Evolutionary conservation across 2,113 vertebrate genomes (phyloP), one percentile per base, ranked within the genome.

Genomic region (Calypte anna): DNA sequence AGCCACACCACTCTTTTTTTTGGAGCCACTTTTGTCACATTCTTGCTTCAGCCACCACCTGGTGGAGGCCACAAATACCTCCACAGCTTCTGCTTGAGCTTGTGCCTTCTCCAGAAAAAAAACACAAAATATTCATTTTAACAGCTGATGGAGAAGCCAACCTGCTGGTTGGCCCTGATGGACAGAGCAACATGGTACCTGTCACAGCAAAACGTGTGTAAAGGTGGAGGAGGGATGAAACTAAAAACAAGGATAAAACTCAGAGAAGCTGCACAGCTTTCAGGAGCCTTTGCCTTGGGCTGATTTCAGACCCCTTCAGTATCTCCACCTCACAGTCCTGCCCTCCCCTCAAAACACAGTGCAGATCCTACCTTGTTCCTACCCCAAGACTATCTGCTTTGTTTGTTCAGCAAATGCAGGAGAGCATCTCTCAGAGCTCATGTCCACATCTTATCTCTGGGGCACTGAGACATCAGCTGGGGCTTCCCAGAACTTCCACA

Each of bases 301-400:
- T 46, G 36, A 22, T 36, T 81, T 30, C 64, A 82, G 18, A 30
- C 14, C 5, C 43, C 6, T 43, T 40, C 54, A 46, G 24, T 24
- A 44, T 5, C 46, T 50, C 55, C 14, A 6, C 13, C 4, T 5
- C 30, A 19, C 11, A 4, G 18, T 25, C 28, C 3, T 40, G 38
- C 38, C 38, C 18, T 18, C 40, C 11, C 5, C 4, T 40, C 24
- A 20, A 53, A 40, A 11, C 2, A 0, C 0, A 1, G 24, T 3
- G 18, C 33, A 4, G 18, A 24, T 74, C 55, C 61, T 11, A 9
- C 43, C 31, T 63, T 12, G 22, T 61, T 66, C 38, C 46, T 3
- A 0, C 7, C 25, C 30, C 2, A 0, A 4, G 7, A 59, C 31
- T 27, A n/a, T 10, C 57, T 15, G 44, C 43, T 46, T 33, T 20